phyloP scores from a whole-genome alignment of 2,888 invertebrate species.

The Abrostola triplasia region DNA sequence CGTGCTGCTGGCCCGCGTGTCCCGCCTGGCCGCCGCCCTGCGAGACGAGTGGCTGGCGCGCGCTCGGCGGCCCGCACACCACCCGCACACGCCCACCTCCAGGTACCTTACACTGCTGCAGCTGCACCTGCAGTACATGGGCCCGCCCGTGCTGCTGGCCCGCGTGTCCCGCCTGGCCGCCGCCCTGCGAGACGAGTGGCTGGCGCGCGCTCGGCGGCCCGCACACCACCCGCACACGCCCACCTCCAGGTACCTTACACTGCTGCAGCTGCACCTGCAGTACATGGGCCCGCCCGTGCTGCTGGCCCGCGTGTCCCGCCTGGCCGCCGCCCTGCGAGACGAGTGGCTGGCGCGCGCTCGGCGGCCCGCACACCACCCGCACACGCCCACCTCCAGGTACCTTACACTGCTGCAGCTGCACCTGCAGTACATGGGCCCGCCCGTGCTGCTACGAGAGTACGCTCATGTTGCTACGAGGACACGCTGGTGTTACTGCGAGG shows the following conservation, averaged over 20 bases:
- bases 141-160: constrained; percentile 97
- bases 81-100: constrained; percentile 55
- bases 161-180: constrained; percentile 95
- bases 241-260: constrained; percentile 49
- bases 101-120: constrained; percentile 69
- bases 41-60: constrained; percentile 93
- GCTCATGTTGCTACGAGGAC: neutral
- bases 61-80: constrained; percentile 38
- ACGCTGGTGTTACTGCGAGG: constrained; percentile 84
- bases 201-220: constrained; percentile 38
- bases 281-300: constrained; percentile 99
- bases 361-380: constrained; percentile 45
- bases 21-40: constrained; percentile 93
- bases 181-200: constrained; percentile 95
- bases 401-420: neutral
- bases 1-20: constrained; percentile 96
- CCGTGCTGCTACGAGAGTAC: constrained; percentile 2
- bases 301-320: constrained; percentile 95
- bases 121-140: constrained; percentile 98
- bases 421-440: neutral
- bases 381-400: constrained; percentile 57
- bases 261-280: constrained; percentile 93
- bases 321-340: constrained; percentile 94
- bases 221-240: constrained; percentile 52
- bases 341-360: constrained; percentile 90